Evolutionary conservation across 2,888 invertebrate species (phyloP).

Genomic region (Cheilosia soror): DNA sequence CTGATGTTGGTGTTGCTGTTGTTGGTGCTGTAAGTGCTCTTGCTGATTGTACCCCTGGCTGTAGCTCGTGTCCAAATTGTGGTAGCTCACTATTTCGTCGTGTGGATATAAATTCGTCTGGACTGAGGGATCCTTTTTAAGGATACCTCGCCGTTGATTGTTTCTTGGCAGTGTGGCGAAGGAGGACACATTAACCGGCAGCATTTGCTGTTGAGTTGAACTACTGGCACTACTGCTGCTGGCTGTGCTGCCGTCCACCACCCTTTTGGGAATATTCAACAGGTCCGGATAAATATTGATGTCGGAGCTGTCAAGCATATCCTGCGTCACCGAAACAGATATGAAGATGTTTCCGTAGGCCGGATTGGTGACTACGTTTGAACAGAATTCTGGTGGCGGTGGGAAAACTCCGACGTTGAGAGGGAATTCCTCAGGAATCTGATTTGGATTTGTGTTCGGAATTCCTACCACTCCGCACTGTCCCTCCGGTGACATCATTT

Average conservation of each 20-base stretch:
- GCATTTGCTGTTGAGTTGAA: slow-evolving; percentile 47
- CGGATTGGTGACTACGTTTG: slow-evolving; percentile 83
- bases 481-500: slow-evolving; percentile 81
- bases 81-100: slow-evolving; percentile 83
- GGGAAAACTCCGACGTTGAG: slow-evolving; percentile 84
- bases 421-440: slow-evolving; percentile 83
- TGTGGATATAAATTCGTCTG: slow-evolving; percentile 82
- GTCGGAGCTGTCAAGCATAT: slow-evolving; percentile 86
- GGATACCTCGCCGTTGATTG: slow-evolving; percentile 82
- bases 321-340: slow-evolving; percentile 91
- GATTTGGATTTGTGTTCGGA: slow-evolving; percentile 80
- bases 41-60: slow-evolving; percentile 78
- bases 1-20: slow-evolving; percentile 71
- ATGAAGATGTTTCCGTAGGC: slow-evolving; percentile 90
- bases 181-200: slow-evolving; percentile 81
- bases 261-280: slow-evolving; percentile 88
- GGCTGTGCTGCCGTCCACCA: slow-evolving; percentile 80
- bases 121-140: slow-evolving; percentile 82
- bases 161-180: slow-evolving; percentile 85
- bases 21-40: slow-evolving; percentile 76
- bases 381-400: slow-evolving; percentile 86
- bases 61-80: slow-evolving; percentile 82
- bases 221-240: slow-evolving; percentile 66
- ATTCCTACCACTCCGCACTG: slow-evolving; percentile 82
- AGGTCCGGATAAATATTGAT: slow-evolving; percentile 92